Base-by-base conservation (phyloP, 1,140 invertebrate species). In the Lucilia sericata region DNA sequence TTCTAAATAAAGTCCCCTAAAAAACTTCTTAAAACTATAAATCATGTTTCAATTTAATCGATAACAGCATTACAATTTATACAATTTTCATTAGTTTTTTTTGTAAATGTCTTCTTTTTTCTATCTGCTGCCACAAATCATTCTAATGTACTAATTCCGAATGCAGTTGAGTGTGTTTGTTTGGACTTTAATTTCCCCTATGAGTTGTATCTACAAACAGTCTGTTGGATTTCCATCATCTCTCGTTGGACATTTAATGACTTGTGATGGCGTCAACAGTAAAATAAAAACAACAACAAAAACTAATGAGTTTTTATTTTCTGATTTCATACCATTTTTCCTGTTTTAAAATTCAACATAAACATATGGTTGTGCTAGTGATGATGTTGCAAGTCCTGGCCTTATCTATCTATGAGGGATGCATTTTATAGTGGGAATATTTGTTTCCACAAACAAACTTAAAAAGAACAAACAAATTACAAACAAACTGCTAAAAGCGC, bases 221-320 rank as follows among this genome's bases (percentile, higher is more conserved):
- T n/a, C 14, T n/a, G 55, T n/a, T 60, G 51, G 17, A 14, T 60
- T 17, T 60, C 0, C 13, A n/a, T 7, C 55, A n/a, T 70, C 65
- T 70, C 65, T 70, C n/a, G 65, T 70, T 21, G 17, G n/a, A 1
- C 25, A 70, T 70, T 70, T 70, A 70, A 70, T 70, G 65, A 70
- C 65, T 70, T 70, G 65, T 70, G 65, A 70, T 70, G 65, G 65
- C 21, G 65, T 70, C 21, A 70, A 70, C 19, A 70, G 14, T 14
- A 60, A 3, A 30, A 30, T 2, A 30, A n/a, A 30, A 30, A 30
- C 1, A 30, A 30, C 17, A 70, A 70, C 19, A 70, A 70, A 0
- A 60, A 21, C 19, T 21, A 70, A 70, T 70, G 65, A 70, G 65
- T 70, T 70, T 21, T 70, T 21, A 7, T 60, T 60, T 60, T 60